phyloP scores from a whole-genome alignment of 2,888 invertebrate genomes.

The Tigriopus californicus region DNA sequence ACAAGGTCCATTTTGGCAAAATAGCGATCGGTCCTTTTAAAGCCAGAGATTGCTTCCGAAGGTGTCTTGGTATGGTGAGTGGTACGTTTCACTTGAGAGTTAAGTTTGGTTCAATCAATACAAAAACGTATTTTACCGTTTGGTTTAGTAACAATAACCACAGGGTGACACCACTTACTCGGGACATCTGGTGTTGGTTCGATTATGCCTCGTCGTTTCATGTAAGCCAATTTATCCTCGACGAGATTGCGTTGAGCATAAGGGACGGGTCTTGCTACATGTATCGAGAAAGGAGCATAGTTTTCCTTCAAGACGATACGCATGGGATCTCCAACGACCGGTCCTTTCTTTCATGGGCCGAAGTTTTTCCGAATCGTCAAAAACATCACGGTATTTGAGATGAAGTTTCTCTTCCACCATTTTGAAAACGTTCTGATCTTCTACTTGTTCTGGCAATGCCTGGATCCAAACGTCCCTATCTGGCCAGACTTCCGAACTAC shows the following conservation, averaged over 20 bases:
- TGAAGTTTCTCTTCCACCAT: not conserved
- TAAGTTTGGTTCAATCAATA: not conserved
- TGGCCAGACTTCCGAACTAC: too few relatives aligned
- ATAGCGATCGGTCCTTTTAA: too few relatives aligned
- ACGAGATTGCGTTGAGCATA: not conserved
- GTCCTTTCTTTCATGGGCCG: not conserved
- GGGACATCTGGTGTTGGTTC: not conserved
- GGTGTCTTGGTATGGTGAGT: not conserved
- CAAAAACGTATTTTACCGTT: not conserved
- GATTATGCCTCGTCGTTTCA: not conserved
- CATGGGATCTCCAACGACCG: slow-evolving; percentile 3
- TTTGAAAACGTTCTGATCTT: too few relatives aligned
- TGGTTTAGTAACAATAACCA: not conserved
- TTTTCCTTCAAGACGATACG: slow-evolving; percentile 3
- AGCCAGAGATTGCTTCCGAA: too few relatives aligned
- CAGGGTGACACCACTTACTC: not conserved
- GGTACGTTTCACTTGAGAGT: not conserved
- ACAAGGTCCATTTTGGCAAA: too few relatives aligned
- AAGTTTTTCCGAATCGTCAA: not conserved
- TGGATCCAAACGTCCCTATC: too few relatives aligned
- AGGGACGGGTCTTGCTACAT: not conserved
- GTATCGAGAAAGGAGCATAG: not conserved
- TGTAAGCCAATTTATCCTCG: not conserved
- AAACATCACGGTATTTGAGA: not conserved
- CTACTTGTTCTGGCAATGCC: too few relatives aligned